Conservation (phyloP, 2,888 invertebrate genomes). For the Meteorus colon region DNA sequence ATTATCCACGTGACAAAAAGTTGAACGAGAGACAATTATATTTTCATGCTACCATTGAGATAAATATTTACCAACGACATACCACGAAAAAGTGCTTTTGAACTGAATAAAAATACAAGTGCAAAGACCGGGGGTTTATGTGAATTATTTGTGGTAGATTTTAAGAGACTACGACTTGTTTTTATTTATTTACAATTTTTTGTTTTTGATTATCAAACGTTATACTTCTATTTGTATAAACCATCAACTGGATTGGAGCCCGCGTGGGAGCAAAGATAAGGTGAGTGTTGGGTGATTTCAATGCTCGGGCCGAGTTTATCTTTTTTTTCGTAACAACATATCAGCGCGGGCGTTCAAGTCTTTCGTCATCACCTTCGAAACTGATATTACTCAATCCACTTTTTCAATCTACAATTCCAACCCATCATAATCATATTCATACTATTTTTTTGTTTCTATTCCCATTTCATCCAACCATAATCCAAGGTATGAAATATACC, state of each 20-base stretch:
- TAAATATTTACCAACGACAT: no score
- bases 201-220: background rate
- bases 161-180: slow-evolving; percentile 18
- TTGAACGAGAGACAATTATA: background rate
- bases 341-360: slow-evolving; percentile 43
- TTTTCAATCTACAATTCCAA: background rate
- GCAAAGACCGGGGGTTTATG: slow-evolving; percentile 21
- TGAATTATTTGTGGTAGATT: slow-evolving; percentile 29
- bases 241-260: slow-evolving; percentile 31
- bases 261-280: slow-evolving; percentile 17
- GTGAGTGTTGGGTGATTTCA: slow-evolving; percentile 43
- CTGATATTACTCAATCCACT: background rate
- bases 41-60: no score
- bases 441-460: background rate
- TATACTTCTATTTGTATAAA: background rate
- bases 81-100: slow-evolving; percentile 15
- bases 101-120: slow-evolving; percentile 7
- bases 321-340: slow-evolving; percentile 12
- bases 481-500: background rate
- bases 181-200: background rate
- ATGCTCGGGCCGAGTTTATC: slow-evolving; percentile 38
- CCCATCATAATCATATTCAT: background rate
- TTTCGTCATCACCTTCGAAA: slow-evolving; percentile 28
- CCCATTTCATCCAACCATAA: background rate
- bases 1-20: slow-evolving; percentile 25